phyloP scores from a whole-genome alignment of 2,797 vertebrate species.

The Scolopax rusticola region DNA sequence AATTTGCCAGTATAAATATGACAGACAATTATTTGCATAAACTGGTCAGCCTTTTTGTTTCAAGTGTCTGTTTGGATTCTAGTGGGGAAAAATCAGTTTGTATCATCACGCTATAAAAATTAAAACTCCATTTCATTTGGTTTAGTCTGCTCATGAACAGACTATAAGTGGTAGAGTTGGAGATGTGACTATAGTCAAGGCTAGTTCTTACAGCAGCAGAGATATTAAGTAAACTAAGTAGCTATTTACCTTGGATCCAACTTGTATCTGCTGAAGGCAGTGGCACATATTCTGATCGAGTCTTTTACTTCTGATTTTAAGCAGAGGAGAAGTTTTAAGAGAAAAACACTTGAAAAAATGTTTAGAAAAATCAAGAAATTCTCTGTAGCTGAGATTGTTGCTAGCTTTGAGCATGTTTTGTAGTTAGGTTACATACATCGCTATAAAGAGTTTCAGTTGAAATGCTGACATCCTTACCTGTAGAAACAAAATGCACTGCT shows the following conservation, averaged over 20 bases:
- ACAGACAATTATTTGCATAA: not conserved
- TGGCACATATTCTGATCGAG: not conserved
- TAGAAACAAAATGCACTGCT: not conserved
- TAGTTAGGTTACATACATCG: fast-evolving
- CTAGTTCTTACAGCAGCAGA: not conserved
- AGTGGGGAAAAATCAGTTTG: not conserved
- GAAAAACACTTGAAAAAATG: not conserved
- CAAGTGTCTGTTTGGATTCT: not conserved
- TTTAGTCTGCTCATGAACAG: not conserved
- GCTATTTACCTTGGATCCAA: not conserved
- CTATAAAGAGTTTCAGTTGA: not conserved
- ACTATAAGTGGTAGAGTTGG: not conserved
- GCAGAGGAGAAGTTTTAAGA: not conserved
- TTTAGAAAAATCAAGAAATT: not conserved
- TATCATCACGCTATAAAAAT: not conserved
- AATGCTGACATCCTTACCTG: not conserved
- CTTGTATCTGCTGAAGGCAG: not conserved
- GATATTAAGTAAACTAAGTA: not conserved
- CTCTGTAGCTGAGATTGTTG: not conserved
- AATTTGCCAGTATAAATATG: not conserved
- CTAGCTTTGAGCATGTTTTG: not conserved
- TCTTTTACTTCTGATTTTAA: not conserved
- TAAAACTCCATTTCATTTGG: not conserved
- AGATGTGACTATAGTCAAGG: not conserved
- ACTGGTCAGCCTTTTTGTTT: not conserved